These are phyloP conservation scores for Petrocephalus microphthalmus DNA, from an alignment of 2,113 vertebrate species.

Conservation along the genomic window DNA sequence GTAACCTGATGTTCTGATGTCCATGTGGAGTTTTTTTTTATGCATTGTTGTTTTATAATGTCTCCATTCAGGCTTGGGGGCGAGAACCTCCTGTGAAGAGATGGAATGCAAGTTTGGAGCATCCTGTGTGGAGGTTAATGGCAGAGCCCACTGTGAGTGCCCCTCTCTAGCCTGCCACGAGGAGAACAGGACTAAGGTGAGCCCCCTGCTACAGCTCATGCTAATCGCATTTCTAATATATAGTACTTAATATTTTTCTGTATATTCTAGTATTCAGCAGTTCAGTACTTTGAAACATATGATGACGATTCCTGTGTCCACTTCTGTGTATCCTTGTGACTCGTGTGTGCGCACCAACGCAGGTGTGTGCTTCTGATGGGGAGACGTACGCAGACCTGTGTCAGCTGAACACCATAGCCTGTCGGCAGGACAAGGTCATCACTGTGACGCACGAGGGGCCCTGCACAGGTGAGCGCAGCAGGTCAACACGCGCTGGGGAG, in stretches of 20 bases:
- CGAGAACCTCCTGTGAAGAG: conserved; percentile 63
- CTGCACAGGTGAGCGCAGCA: conserved; percentile 74
- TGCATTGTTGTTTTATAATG: not conserved
- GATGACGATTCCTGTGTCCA: not conserved
- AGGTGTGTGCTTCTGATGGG: conserved; percentile 95
- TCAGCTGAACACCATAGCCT: conserved; percentile 90
- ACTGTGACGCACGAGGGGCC: conserved; percentile 71
- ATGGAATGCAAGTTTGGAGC: conserved; percentile 77
- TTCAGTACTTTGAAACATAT: not conserved
- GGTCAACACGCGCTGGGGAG: not conserved
- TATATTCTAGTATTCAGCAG: not conserved
- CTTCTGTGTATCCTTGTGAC: not conserved
- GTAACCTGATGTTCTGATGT: not conserved
- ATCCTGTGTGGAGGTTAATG: conserved; percentile 68
- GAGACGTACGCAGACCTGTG: conserved; percentile 90
- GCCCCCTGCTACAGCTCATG: not conserved
- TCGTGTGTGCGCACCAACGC: conserved; percentile 13
- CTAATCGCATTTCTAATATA: not conserved
- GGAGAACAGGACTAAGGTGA: conserved; percentile 76
- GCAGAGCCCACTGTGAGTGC: conserved; percentile 81
- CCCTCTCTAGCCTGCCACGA: conserved; percentile 72
- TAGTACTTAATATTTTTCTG: not conserved
- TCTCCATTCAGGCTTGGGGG: conserved; percentile 13
- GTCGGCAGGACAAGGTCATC: conserved; percentile 78
- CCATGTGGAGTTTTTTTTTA: not conserved